These are phyloP conservation scores for Drosophila neonasuta DNA, from an alignment of 2,888 invertebrate species.

Conservation along the genomic window DNA sequence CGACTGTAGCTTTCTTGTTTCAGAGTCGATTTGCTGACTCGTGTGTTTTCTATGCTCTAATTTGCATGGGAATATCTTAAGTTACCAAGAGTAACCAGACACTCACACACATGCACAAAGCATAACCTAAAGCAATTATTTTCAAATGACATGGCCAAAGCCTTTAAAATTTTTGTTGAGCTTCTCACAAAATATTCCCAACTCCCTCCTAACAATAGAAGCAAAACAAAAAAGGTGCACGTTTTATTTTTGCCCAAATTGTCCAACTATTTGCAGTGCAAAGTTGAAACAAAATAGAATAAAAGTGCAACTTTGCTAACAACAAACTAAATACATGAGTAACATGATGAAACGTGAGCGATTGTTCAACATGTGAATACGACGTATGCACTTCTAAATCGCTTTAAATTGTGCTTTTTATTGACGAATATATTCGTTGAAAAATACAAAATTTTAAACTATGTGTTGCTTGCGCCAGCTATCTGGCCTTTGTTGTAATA, in stretches of 20 bases:
- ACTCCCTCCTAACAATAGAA: neutral
- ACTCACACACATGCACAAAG: slow-evolving; percentile 27
- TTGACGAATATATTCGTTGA: neutral
- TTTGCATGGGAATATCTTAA: slow-evolving; percentile 41
- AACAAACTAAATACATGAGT: slow-evolving; percentile 16
- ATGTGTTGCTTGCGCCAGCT: neutral
- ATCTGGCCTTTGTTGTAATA: neutral
- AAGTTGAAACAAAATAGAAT: slow-evolving; percentile 20
- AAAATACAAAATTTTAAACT: neutral
- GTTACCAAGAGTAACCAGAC: slow-evolving; percentile 28
- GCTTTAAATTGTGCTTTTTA: neutral
- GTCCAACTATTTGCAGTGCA: slow-evolving; percentile 47
- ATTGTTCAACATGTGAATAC: slow-evolving; percentile 7
- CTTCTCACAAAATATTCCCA: slow-evolving; percentile 32
- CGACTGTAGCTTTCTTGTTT: neutral
- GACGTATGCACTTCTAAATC: neutral
- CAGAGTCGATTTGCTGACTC: slow-evolving; percentile 3
- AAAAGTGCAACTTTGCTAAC: slow-evolving; percentile 51
- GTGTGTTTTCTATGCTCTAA: slow-evolving; percentile 19
- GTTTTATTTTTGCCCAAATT: slow-evolving; percentile 46
- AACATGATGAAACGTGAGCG: neutral
- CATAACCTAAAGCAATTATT: slow-evolving; percentile 54
- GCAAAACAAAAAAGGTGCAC: slow-evolving; percentile 34
- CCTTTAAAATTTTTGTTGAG: slow-evolving; percentile 52
- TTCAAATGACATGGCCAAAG: slow-evolving; percentile 53